phyloP scores from a whole-genome alignment of 2,888 invertebrate species.

The Rhingia campestris region DNA sequence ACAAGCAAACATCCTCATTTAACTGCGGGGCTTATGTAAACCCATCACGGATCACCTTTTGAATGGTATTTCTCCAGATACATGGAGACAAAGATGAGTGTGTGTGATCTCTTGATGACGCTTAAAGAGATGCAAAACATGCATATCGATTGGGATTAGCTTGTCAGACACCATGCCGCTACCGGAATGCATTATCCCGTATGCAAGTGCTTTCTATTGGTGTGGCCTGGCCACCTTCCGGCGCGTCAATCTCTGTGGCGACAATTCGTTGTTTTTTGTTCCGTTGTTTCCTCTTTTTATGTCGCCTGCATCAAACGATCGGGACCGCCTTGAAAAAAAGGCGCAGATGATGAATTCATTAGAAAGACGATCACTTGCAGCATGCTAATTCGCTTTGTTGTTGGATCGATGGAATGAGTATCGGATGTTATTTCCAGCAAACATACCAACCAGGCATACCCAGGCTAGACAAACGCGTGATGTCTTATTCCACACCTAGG shows the following conservation, averaged over 20 bases:
- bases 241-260: slow-evolving; percentile 45
- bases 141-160: slow-evolving; percentile 67
- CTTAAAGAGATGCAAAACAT: slow-evolving; percentile 69
- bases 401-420: slow-evolving; percentile 23
- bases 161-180: slow-evolving; percentile 60
- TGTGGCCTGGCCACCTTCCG: slow-evolving; percentile 52
- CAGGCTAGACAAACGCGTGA: neutral
- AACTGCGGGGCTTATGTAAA: slow-evolving; percentile 37
- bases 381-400: slow-evolving; percentile 66
- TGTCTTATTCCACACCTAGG: slow-evolving; percentile 36
- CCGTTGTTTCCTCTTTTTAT: slow-evolving; percentile 14
- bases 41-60: slow-evolving; percentile 63
- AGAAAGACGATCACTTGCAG: slow-evolving; percentile 66
- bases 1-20: slow-evolving; percentile 70
- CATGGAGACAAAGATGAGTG: neutral
- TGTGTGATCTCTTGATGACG: slow-evolving; percentile 58
- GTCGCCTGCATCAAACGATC: slow-evolving; percentile 62
- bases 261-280: slow-evolving; percentile 47
- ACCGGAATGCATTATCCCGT: slow-evolving; percentile 40
- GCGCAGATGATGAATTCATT: slow-evolving; percentile 72
- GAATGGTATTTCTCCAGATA: slow-evolving; percentile 36
- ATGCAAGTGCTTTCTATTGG: slow-evolving; percentile 27
- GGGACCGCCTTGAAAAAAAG: slow-evolving; percentile 44
- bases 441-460: neutral
- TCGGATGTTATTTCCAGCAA: slow-evolving; percentile 51